These are phyloP conservation scores for Temnothorax curvispinosus DNA, from an alignment of 1,140 invertebrate species.

Conservation along the genomic window DNA sequence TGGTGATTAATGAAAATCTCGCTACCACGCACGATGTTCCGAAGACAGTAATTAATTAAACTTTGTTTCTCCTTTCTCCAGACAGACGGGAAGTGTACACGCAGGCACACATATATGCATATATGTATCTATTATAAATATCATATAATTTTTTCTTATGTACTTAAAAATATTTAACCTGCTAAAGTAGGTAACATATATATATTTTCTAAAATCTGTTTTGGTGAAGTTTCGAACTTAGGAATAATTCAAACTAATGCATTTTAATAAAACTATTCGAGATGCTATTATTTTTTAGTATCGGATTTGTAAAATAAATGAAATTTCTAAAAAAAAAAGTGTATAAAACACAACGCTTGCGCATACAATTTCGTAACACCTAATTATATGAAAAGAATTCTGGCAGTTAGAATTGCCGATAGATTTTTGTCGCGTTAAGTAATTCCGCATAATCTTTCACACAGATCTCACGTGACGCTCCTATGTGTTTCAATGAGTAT, in stretches of 20 bases:
- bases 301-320: background rate
- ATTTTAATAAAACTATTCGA: background rate
- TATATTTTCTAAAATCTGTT: background rate
- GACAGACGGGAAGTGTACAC: background rate
- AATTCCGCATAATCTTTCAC: background rate
- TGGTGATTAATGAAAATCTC: constrained; percentile 36
- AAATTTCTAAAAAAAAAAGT: background rate
- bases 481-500: background rate
- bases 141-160: background rate
- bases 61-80: background rate
- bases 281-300: background rate
- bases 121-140: background rate
- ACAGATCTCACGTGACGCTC: constrained; percentile 24
- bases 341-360: background rate
- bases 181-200: background rate
- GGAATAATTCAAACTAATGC: background rate
- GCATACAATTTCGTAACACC: background rate
- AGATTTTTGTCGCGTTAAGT: background rate
- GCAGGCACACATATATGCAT: background rate
- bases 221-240: no score
- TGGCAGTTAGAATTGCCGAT: background rate
- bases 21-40: background rate
- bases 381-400: background rate
- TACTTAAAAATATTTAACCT: background rate
- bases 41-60: constrained; percentile 38